Evolutionary conservation across 1,140 invertebrate species (phyloP).

Genomic region (Anoplophora glabripennis): DNA sequence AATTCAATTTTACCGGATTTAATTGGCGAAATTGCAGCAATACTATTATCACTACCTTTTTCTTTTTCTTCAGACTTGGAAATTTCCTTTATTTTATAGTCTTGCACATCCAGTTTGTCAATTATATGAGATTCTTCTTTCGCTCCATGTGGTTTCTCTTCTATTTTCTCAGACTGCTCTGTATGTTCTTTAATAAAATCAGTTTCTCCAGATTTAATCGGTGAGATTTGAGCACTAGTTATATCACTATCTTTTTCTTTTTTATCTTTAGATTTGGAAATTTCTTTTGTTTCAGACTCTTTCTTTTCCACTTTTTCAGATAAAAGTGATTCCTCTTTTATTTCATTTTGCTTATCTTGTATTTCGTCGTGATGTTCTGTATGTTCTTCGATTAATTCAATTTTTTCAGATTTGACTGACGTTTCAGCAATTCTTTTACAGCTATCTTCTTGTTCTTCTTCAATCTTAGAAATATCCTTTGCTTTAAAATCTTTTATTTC

Average conservation of each 20-base stretch:
- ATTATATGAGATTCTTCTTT: conserved; percentile 21
- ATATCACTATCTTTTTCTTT: conserved; percentile 12
- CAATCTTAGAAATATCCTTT: background rate
- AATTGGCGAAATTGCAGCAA: background rate
- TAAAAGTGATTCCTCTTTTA: background rate
- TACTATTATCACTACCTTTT: conserved; percentile 34
- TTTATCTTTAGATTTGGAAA: conserved; percentile 1
- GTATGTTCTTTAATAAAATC: background rate
- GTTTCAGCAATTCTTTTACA: too few relatives aligned
- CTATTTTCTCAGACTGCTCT: background rate
- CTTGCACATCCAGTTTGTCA: conserved; percentile 10
- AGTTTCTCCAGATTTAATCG: background rate
- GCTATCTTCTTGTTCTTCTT: background rate
- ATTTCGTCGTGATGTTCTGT: conserved; percentile 10
- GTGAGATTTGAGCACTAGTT: background rate
- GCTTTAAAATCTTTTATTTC: background rate
- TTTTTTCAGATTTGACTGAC: background rate
- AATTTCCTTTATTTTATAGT: conserved; percentile 24
- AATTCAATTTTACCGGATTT: background rate
- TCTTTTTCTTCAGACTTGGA: conserved; percentile 13
- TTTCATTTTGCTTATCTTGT: background rate
- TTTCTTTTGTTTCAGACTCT: background rate
- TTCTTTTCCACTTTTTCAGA: background rate
- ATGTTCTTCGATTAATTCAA: background rate
- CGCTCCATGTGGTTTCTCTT: background rate